Percentiles rank a stretch among this genome's conserved stretches.
Conservation (phyloP, 2,888 invertebrate genomes). For the Parnassius mnemosyne region DNA sequence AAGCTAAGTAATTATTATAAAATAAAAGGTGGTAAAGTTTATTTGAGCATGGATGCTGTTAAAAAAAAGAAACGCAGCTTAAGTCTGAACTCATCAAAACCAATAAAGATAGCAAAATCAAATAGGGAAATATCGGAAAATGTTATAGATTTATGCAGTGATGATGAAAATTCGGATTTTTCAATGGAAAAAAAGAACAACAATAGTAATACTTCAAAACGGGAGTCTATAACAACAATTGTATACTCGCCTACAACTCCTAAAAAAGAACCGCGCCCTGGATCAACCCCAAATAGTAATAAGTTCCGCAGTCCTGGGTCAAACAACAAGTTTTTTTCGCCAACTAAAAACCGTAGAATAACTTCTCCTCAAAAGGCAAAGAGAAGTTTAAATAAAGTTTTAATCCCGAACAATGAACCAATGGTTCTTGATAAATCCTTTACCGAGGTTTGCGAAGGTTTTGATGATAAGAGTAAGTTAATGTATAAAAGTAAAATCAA, state of each 20-base stretch:
- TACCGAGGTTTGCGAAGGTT: constrained; percentile 37
- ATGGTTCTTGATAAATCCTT: constrained; percentile 33
- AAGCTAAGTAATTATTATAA: constrained; percentile 38
- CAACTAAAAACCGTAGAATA: constrained; percentile 52
- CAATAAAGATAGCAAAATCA: constrained; percentile 38
- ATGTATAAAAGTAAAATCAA: neutral
- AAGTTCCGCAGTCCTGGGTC: constrained; percentile 37
- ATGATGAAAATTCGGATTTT: constrained; percentile 40
- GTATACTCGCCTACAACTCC: constrained; percentile 40
- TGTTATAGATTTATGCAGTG: constrained; percentile 49
- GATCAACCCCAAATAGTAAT: constrained; percentile 27
- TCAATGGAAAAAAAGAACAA: constrained; percentile 1
- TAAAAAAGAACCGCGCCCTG: constrained; percentile 30
- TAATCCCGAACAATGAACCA: constrained; percentile 27
- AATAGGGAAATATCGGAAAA: constrained; percentile 27
- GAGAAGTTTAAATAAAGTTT: constrained; percentile 43
- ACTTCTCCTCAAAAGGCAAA: constrained; percentile 43
- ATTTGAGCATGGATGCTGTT: constrained; percentile 28
- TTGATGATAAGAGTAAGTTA: constrained; percentile 68
- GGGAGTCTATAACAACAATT: constrained; percentile 36
- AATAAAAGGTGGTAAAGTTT: constrained; percentile 32
- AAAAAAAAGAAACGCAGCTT: constrained; percentile 42
- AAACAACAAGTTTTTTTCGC: constrained; percentile 54
- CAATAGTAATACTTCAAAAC: neutral
- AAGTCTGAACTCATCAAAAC: constrained; percentile 39